Evolutionary conservation across 2,888 invertebrate genomes (phyloP).

Genomic region (Leptinotarsa haldemani): DNA sequence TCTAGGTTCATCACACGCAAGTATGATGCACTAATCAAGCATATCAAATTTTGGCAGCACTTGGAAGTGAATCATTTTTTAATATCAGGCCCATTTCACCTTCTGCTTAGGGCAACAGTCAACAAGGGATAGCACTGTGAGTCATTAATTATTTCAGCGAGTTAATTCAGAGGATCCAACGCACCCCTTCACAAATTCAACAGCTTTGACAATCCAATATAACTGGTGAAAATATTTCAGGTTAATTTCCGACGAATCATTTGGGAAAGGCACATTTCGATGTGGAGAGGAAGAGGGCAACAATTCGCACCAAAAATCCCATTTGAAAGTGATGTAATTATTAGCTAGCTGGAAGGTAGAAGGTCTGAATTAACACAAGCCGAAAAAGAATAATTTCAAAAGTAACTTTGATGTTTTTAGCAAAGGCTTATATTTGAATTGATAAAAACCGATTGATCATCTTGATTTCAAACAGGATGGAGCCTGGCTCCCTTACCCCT

Average conservation of each 20-base stretch:
- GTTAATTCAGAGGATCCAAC: conserved; percentile 3
- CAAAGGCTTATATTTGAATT: neutral
- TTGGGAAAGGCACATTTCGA: neutral
- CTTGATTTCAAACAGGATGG: neutral
- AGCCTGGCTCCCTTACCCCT: too few relatives aligned
- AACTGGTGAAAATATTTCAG: neutral
- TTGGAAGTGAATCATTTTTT: neutral
- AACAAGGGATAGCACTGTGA: conserved; percentile 9
- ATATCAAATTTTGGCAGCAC: neutral
- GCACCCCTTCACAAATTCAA: neutral
- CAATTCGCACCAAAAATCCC: neutral
- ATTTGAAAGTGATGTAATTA: neutral
- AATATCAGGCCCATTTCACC: neutral
- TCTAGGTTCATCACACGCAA: neutral
- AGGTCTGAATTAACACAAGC: neutral
- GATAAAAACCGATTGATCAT: neutral
- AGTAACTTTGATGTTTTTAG: conserved; percentile 6
- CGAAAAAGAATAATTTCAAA: neutral
- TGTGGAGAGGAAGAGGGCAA: neutral
- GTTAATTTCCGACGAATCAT: neutral
- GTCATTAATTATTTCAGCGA: conserved; percentile 2
- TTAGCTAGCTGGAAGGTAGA: neutral
- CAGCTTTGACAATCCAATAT: neutral
- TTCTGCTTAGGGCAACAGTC: neutral
- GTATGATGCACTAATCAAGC: neutral